Evolutionary conservation across 2,888 invertebrate genomes (phyloP).

Genomic region (Aradus depressus): DNA sequence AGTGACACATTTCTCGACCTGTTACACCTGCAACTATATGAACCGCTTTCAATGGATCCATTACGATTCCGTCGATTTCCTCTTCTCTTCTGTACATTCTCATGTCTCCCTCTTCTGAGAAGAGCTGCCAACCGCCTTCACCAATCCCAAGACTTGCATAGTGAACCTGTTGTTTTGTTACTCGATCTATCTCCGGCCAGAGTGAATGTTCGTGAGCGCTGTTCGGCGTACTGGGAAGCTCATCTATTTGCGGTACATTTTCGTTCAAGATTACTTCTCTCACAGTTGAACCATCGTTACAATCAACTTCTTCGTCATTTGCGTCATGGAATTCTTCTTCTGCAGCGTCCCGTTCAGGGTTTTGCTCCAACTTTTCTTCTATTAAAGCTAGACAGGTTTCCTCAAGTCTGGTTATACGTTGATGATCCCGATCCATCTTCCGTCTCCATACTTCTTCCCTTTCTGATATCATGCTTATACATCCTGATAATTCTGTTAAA

Average conservation of each 20-base stretch:
- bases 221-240: slow-evolving; percentile 29
- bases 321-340: slow-evolving; percentile 99
- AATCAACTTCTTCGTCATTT: slow-evolving; percentile 91
- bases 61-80: slow-evolving; percentile 88
- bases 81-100: slow-evolving; percentile 92
- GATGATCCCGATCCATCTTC: neutral
- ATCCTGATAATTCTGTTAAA: neutral
- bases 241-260: slow-evolving; percentile 32
- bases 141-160: slow-evolving; percentile 69
- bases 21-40: slow-evolving; percentile 95
- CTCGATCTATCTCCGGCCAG: slow-evolving; percentile 81
- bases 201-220: slow-evolving; percentile 51
- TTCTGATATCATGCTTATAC: neutral
- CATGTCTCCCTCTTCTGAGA: slow-evolving; percentile 98
- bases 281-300: slow-evolving; percentile 86
- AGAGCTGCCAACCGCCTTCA: slow-evolving; percentile 89
- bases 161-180: slow-evolving; percentile 77
- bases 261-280: slow-evolving; percentile 41
- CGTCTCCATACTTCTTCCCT: neutral
- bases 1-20: slow-evolving; percentile 93
- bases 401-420: too few species aligned
- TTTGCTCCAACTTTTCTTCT: too few species aligned
- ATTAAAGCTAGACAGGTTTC: too few species aligned
- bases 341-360: slow-evolving; percentile 87
- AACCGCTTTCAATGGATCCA: slow-evolving; percentile 95